phyloP scores from a whole-genome alignment of 2,888 invertebrate species.

The Hanleya hanleyi region DNA sequence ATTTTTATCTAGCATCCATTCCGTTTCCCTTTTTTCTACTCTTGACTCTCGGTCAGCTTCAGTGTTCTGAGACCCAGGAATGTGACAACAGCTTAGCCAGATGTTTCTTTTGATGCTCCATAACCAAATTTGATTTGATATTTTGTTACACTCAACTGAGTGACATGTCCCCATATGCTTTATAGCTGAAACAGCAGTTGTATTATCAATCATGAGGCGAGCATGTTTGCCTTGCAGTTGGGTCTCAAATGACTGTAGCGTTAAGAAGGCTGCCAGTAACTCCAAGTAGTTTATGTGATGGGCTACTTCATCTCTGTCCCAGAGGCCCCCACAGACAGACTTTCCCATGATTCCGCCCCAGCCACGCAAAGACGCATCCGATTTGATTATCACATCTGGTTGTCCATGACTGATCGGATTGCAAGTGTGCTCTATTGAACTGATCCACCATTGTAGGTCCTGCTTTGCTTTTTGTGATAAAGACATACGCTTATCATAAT shows the following conservation, averaged over 20 bases:
- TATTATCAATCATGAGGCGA: not conserved
- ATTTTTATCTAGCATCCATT: conserved; percentile 16
- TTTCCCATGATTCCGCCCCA: not conserved
- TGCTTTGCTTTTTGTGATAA: not conserved
- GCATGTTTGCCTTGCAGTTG: not conserved
- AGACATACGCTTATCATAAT: conserved; percentile 5
- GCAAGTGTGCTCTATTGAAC: not conserved
- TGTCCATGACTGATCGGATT: not conserved
- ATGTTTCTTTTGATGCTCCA: not conserved
- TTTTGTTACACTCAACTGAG: not conserved
- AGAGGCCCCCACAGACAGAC: not conserved
- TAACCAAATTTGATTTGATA: not conserved
- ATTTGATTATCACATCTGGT: not conserved
- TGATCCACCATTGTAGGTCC: not conserved
- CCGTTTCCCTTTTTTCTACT: not conserved
- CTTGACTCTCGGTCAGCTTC: conserved; percentile 14
- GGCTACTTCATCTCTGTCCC: not conserved
- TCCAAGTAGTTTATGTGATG: not conserved
- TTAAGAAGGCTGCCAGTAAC: not conserved
- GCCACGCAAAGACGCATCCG: not conserved
- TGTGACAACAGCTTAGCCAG: not conserved
- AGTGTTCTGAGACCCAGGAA: conserved; percentile 11
- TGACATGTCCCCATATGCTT: not conserved
- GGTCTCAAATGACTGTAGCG: not conserved
- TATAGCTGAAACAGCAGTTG: not conserved